Evolutionary conservation across 2,113 vertebrate species (phyloP).

Genomic region (Shinisaurus crocodilurus): DNA sequence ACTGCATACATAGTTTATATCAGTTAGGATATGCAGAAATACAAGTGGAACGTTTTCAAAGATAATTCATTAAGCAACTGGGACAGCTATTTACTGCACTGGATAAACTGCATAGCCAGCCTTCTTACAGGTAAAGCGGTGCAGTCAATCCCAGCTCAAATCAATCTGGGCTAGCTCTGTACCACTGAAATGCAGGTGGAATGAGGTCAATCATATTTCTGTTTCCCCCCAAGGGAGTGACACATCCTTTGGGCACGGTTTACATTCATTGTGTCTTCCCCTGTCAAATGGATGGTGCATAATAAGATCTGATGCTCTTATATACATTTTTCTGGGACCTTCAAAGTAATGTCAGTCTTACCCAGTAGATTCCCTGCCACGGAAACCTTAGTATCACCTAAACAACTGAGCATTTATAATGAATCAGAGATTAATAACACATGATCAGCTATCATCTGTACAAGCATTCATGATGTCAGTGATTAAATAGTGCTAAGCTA

Average conservation of each 20-base stretch:
- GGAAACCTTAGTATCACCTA: background rate
- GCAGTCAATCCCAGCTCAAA: constrained; percentile 11
- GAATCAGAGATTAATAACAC: background rate
- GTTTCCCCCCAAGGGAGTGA: background rate
- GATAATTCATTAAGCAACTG: background rate
- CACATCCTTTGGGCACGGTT: background rate
- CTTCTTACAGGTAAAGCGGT: background rate
- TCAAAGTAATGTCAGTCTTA: background rate
- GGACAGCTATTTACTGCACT: background rate
- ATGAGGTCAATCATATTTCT: background rate
- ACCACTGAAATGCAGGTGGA: constrained; percentile 4
- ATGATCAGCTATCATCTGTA: background rate
- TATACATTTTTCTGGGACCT: background rate
- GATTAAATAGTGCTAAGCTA: background rate
- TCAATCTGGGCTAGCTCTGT: background rate
- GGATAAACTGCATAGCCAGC: background rate
- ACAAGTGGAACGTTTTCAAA: background rate
- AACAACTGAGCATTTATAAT: background rate
- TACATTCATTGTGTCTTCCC: background rate
- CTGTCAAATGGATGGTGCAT: background rate
- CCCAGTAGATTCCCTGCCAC: background rate
- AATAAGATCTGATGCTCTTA: background rate
- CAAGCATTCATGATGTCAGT: background rate
- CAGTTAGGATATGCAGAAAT: background rate
- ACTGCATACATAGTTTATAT: background rate